Evolutionary conservation across 2,888 invertebrate genomes (phyloP), one percentile per base, ranked within the genome.

Genomic region (Melipona bicolor): DNA sequence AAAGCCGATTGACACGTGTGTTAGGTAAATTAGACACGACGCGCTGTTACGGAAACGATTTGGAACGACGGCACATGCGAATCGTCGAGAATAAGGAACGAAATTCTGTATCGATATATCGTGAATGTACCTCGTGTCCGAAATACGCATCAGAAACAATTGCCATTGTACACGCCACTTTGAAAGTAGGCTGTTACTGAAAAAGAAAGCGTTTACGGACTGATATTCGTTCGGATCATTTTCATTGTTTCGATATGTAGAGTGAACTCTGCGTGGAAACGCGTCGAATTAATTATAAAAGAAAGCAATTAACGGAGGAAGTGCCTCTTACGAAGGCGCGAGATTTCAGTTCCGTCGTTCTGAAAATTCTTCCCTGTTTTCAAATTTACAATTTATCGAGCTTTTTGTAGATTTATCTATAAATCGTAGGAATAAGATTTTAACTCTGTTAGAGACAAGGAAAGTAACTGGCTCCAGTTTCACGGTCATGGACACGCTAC

Each of bases 391-490:
- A 24, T 54, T 54, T 54, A 54, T 24, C 24, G 24, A 24, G 24
- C 54, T 11, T 54, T 21, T 19, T 21, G 11, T 3, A 11, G 54
- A 11, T 54, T 24, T 24, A 24, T 24, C 24, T 24, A 1, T 24
- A 24, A 52, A n/a, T n/a, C n/a, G 11, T 4, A 19, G 56, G 61
- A 50, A 77, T 80, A 54, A 65, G 74, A 79, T 36, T 74, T 1
- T 27, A 27, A 52, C 70, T 67, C 67, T 50, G 21, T 62, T 67
- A 36, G 54, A 52, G 43, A 67, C 56, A 59, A 88, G 64, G 74
- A 83, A 86, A 82, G 83, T 88, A 88, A 83, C 78, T 69, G 82
- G 77, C 64, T 43, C 62, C 24, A 72, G 71, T 80, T 86, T 87
- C 83, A 88, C 74, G 88, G 78, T 49, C 88, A 83, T 68, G 74